A percentile compares a stretch with the other conserved stretches of the same genome.
These are phyloP conservation scores for Lathamus discolor DNA, from an alignment of 2,113 vertebrate genomes.

Conservation along the genomic window DNA sequence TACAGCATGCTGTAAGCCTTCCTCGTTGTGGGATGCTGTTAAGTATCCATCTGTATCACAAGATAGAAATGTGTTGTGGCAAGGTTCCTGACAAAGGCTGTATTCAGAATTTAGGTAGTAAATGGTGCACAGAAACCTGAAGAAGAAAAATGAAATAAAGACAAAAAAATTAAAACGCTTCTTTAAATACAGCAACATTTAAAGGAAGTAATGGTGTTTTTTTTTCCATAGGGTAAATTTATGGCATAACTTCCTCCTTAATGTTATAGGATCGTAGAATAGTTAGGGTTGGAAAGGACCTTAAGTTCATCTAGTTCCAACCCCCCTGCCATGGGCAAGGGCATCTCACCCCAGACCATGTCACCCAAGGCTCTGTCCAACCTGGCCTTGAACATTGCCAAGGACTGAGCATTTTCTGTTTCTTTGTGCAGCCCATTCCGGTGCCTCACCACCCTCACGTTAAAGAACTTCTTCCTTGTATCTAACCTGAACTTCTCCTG, in stretches of 20 bases:
- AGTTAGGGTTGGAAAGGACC: neutral
- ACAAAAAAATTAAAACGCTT: neutral
- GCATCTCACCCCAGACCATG: neutral
- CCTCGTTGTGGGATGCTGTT: neutral
- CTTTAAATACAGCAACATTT: neutral
- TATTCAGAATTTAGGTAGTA: neutral
- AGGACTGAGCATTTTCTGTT: neutral
- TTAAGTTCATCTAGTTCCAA: neutral
- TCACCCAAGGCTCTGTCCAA: neutral
- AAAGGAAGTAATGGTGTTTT: neutral
- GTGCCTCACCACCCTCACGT: neutral
- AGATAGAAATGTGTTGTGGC: neutral
- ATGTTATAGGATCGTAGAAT: neutral
- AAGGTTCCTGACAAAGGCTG: neutral
- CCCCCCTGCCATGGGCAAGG: neutral
- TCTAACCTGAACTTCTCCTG: neutral
- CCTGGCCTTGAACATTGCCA: neutral
- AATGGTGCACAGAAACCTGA: neutral
- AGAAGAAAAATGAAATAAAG: neutral
- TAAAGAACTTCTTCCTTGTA: neutral
- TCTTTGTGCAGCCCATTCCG: neutral
- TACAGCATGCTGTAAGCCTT: neutral
- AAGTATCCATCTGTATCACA: neutral
- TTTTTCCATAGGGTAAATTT: neutral
- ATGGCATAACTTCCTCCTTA: neutral